Conservation (phyloP, 2,888 invertebrate genomes). For the Limnephilus auricula region DNA sequence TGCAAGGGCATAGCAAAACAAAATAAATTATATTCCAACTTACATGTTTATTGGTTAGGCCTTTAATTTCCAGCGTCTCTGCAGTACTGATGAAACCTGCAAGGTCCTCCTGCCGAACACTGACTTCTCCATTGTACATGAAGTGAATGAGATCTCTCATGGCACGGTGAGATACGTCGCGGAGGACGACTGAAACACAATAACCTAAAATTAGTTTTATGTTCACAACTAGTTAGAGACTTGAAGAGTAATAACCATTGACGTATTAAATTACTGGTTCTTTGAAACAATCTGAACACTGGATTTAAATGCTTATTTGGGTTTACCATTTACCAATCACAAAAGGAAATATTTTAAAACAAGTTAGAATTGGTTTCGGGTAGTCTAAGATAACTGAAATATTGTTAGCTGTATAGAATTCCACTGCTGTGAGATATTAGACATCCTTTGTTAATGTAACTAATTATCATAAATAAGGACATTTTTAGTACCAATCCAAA, state of each 20-base stretch:
- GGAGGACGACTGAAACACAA: conserved; percentile 78
- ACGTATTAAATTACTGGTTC: not conserved
- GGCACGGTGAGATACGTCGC: conserved; percentile 84
- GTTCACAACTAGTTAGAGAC: not conserved
- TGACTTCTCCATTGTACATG: conserved; percentile 88
- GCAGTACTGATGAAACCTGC: conserved; percentile 85
- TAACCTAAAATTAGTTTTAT: not conserved
- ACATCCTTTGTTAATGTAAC: not conserved
- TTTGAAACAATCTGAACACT: not conserved
- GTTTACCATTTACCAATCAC: not conserved
- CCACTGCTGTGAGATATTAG: not conserved
- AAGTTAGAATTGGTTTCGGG: not conserved
- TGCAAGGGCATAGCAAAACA: not conserved
- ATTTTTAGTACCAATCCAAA: not conserved
- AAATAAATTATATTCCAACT: conserved; percentile 15
- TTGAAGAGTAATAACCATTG: not conserved
- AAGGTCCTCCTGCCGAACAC: conserved; percentile 85
- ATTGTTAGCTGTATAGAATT: not conserved
- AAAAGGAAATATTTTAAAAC: not conserved
- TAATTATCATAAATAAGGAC: not conserved
- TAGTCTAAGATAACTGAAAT: not conserved
- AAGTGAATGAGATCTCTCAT: conserved; percentile 85
- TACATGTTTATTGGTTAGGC: conserved; percentile 80
- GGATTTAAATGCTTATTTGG: not conserved
- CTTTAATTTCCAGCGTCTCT: conserved; percentile 85